Conservation (phyloP, 2,797 vertebrate species). For the Mormyrus proboscirostris region DNA sequence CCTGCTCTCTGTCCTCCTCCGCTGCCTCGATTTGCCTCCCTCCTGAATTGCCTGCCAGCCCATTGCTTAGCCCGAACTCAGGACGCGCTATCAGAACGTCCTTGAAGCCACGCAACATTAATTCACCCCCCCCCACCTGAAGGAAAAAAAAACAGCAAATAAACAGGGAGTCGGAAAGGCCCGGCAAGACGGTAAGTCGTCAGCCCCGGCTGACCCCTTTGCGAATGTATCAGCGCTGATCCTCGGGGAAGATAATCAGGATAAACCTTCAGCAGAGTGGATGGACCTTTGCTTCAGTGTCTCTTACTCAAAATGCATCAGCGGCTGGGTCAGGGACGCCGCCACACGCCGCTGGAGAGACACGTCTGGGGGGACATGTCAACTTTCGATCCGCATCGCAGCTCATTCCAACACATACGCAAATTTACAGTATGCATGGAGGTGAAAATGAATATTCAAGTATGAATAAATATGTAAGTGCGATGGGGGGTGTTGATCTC, state of each 20-base stretch:
- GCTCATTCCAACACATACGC: neutral
- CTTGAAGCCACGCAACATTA: neutral
- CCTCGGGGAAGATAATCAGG: neutral
- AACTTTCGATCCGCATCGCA: neutral
- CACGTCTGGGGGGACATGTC: neutral
- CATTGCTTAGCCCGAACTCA: neutral
- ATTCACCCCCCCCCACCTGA: neutral
- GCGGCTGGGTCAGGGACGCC: neutral
- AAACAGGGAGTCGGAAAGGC: neutral
- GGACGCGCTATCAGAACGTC: neutral
- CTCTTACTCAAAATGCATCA: neutral
- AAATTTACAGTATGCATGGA: neutral
- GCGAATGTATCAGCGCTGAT: neutral
- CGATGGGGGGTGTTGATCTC: neutral
- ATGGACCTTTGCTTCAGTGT: neutral
- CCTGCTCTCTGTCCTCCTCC: slow-evolving; percentile 47
- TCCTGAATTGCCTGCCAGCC: neutral
- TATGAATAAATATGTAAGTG: neutral
- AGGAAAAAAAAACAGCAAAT: neutral
- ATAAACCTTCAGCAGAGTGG: neutral
- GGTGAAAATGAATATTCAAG: neutral
- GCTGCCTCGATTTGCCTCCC: slow-evolving; percentile 35
- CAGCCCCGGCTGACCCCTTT: neutral
- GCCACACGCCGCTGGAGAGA: neutral
- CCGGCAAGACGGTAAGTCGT: neutral